phyloP scores from a whole-genome alignment of 2,797 vertebrate species.

The Simalia tracyae region DNA sequence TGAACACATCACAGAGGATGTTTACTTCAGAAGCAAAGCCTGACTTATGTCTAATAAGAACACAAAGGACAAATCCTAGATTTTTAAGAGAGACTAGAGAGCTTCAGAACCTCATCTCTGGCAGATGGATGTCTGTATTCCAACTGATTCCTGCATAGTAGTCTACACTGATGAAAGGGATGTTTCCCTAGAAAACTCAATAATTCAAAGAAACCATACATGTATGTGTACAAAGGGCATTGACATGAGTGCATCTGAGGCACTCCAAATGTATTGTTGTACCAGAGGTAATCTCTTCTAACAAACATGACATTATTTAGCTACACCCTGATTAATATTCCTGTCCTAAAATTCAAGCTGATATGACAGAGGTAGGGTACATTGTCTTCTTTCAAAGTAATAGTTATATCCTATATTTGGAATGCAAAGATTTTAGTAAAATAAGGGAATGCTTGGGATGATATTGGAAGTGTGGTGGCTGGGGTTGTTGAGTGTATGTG shows the following conservation, averaged over 20 bases:
- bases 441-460: no score
- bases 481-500: no score
- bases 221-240: slow-evolving; percentile 40
- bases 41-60: slow-evolving; percentile 59
- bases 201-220: slow-evolving; percentile 56
- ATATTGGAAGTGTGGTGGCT: no score
- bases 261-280: slow-evolving; percentile 61
- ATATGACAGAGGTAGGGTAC: neutral
- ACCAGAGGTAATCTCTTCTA: slow-evolving; percentile 62
- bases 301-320: slow-evolving; percentile 60
- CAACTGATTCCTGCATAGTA: slow-evolving; percentile 69
- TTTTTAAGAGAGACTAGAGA: slow-evolving; percentile 62
- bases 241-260: slow-evolving; percentile 39
- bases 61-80: slow-evolving; percentile 52
- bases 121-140: slow-evolving; percentile 49
- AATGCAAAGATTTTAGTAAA: neutral
- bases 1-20: slow-evolving; percentile 52
- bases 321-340: slow-evolving; percentile 57
- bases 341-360: slow-evolving; percentile 55
- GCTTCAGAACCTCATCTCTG: slow-evolving; percentile 69
- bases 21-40: slow-evolving; percentile 64
- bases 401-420: neutral
- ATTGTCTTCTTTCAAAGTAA: neutral
- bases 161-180: slow-evolving; percentile 64
- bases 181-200: slow-evolving; percentile 54